These are phyloP conservation scores for Sarcophaga caerulescens DNA, from an alignment of 2,888 invertebrate species.

Conservation along the genomic window DNA sequence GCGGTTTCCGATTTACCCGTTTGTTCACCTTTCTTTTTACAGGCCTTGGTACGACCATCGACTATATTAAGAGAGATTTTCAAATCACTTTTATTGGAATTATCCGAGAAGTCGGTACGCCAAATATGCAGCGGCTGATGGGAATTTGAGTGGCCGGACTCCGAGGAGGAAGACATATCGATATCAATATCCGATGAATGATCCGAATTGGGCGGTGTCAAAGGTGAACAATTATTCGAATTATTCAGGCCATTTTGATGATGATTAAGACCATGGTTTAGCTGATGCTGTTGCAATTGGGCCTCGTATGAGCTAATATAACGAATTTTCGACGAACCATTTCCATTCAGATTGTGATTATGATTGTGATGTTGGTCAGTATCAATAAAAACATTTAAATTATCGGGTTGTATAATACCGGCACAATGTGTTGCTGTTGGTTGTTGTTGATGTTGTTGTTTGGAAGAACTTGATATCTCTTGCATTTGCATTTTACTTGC, in stretches of 20 bases:
- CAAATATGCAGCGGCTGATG: constrained; percentile 61
- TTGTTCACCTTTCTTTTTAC: constrained; percentile 71
- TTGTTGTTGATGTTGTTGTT: constrained; percentile 68
- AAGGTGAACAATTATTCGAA: constrained; percentile 82
- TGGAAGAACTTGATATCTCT: constrained; percentile 80
- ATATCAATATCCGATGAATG: constrained; percentile 88
- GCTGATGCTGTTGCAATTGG: constrained; percentile 65
- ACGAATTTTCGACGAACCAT: constrained; percentile 77
- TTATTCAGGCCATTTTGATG: constrained; percentile 69
- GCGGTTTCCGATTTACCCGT: constrained; percentile 70
- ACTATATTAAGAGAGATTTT: constrained; percentile 77
- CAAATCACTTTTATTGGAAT: constrained; percentile 54
- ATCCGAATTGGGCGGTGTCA: constrained; percentile 88
- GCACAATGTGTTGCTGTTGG: constrained; percentile 63
- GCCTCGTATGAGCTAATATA: constrained; percentile 81
- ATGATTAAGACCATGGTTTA: constrained; percentile 45
- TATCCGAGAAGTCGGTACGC: constrained; percentile 69
- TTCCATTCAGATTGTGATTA: constrained; percentile 65
- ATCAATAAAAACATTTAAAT: constrained; percentile 66
- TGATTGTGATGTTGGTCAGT: constrained; percentile 65
- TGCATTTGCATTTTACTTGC: constrained; percentile 77
- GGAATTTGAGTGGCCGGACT: constrained; percentile 75
- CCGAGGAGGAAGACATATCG: constrained; percentile 81
- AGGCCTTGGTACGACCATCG: constrained; percentile 79
- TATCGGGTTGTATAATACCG: constrained; percentile 70